Percentiles rank a stretch among this genome's conserved stretches.
Conservation (phyloP, 2,113 vertebrate genomes). For the Gymnorhina tibicen region DNA sequence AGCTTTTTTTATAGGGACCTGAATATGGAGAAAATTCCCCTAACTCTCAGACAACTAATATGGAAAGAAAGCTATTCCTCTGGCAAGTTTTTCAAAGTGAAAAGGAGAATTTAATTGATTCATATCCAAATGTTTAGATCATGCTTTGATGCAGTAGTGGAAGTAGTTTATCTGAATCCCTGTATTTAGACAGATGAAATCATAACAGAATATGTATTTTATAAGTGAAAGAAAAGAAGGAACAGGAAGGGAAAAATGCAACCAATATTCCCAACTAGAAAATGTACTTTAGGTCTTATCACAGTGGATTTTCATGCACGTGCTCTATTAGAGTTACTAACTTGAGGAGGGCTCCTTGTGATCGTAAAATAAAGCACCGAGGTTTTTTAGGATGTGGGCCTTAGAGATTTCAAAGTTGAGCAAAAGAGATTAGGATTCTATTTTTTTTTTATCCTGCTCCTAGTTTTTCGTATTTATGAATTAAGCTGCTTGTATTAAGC, state of each 20-base stretch:
- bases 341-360: background rate
- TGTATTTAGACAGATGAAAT: background rate
- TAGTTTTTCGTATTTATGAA: constrained; percentile 54
- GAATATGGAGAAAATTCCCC: background rate
- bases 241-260: background rate
- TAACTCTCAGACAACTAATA: background rate
- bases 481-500: constrained; percentile 66
- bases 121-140: background rate
- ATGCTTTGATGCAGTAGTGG: background rate
- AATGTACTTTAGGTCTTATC: background rate
- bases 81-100: background rate
- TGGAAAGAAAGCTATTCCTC: background rate
- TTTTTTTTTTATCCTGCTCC: constrained; percentile 37
- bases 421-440: constrained; percentile 59
- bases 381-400: constrained; percentile 21
- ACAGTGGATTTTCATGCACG: background rate
- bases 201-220: background rate
- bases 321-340: background rate
- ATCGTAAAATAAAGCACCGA: background rate
- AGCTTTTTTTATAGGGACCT: background rate
- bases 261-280: background rate
- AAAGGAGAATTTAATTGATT: background rate
- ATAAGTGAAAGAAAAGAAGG: background rate
- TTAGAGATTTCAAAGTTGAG: constrained; percentile 57
- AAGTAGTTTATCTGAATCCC: background rate